These are phyloP conservation scores for Phycodurus eques DNA, from an alignment of 2,113 vertebrate species.

Conservation along the genomic window DNA sequence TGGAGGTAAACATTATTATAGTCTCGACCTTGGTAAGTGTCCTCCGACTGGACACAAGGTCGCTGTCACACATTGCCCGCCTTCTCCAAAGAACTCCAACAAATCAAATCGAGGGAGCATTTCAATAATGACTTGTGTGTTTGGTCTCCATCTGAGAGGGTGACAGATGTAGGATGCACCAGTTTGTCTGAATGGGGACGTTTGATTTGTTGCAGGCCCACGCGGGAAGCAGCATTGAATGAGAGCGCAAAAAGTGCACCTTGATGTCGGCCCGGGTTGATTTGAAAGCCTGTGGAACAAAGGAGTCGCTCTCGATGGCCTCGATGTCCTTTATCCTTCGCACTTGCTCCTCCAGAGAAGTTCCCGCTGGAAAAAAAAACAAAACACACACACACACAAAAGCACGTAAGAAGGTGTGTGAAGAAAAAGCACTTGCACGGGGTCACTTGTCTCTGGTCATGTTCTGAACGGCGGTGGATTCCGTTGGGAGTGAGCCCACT, in stretches of 20 bases:
- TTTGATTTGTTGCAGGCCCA: constrained; percentile 73
- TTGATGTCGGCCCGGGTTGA: constrained; percentile 90
- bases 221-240: constrained; percentile 66
- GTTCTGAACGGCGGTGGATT: constrained; percentile 47
- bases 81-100: constrained; percentile 49
- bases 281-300: constrained; percentile 93
- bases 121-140: constrained; percentile 71
- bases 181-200: constrained; percentile 65
- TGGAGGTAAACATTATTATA: neutral
- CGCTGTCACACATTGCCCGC: constrained; percentile 41
- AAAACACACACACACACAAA: constrained; percentile 10
- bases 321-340: constrained; percentile 95
- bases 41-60: constrained; percentile 23
- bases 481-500: constrained; percentile 36
- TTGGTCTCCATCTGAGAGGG: constrained; percentile 35
- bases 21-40: constrained; percentile 48
- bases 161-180: neutral
- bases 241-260: constrained; percentile 75
- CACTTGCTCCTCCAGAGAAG: constrained; percentile 89
- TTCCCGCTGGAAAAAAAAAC: constrained; percentile 79
- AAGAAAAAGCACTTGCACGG: constrained; percentile 37
- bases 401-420: constrained; percentile 26
- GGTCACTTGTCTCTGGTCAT: constrained; percentile 36
- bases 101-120: constrained; percentile 68
- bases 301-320: constrained; percentile 95